Base-by-base conservation (phyloP, 2,888 invertebrate species). In the Gymnocheta viridis region DNA sequence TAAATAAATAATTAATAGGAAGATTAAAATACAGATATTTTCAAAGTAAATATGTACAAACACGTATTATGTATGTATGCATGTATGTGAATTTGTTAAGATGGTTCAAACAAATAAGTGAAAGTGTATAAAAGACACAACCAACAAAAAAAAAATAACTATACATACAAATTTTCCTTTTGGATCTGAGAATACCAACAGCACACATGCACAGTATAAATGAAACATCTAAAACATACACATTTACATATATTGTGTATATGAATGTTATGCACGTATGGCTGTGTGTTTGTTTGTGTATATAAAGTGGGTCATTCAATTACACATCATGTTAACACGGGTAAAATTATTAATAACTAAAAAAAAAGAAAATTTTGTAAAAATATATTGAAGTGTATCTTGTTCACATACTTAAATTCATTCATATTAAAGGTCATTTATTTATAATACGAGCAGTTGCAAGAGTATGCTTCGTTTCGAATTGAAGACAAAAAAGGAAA, bases 231-330 rank as follows among this genome's bases (percentile, higher is more conserved):
- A n/a, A n/a, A n/a, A n/a, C n/a, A n/a, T 51, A 51, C 22, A 60
- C 67, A 70, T 44, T 19, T 66, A 74, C 56, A 17, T 12, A 47
- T 22, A 60, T 12, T 4, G 35, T 29, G 32, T 12, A 56, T 27
- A 22, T 58, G 35, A 12, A 49, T 56, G 35, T 29, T n/a, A 27
- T 56, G 54, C 7, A 62, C 51, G 27, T 58, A 10, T 51, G 22
- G 35, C 58, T 49, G 58, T 70, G 35, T 69, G 19, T 69, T 66
- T 74, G 70, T 47, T 29, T 67, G 49, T 69, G 49, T 74, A 58
- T 56, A 66, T 27, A 76, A 79, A 76, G 73, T 81, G 80, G 80
- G 80, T 81, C 80, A 81, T 73, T 58, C 60, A 66, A 73, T 80
- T 72, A 74, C 66, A 73, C 78, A 73, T 35, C 41, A 67, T 62